Evolutionary conservation across 2,797 vertebrate species (phyloP), one percentile per base, ranked within the genome.

Genomic region (Tapera naevia): DNA sequence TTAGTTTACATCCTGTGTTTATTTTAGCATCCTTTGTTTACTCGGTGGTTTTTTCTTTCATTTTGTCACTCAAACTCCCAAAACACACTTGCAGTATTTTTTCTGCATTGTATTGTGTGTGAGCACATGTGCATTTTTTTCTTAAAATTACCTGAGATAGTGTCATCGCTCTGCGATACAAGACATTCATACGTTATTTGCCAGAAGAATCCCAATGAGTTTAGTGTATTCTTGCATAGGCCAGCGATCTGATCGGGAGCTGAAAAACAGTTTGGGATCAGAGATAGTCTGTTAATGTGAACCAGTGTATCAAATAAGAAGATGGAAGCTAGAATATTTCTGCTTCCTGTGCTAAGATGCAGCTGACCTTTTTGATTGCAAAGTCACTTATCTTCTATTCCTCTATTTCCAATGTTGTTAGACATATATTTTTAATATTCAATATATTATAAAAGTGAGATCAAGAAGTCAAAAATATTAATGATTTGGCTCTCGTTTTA

Each of bases 21-120:
- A 51, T 80, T 91, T 88, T 78, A 69, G 43, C 32, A 41, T 72
- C 30, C 15, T 83, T 91, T 95, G 70, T 96, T 88, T 96, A 72
- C 58, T 30, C 27, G 11, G 22, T 91, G 50, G 74, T 88, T 45
- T 6, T 93, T 89, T 93, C 35, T 86, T 81, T 82, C 60, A 46
- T 61, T 13, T 64, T 86, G 41, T 80, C 62, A 35, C 51, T 61
- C 7, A 7, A 11, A 79, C 71, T 83, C 23, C 64, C 72, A 62
- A 72, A 89, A 65, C 14, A 45, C 15, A 86, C 89, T 53, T 54
- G 32, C 24, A 32, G 17, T 76, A 25, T 82, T 90, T 81, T 81
- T 66, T 74, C 27, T 50, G 11, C 43, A 30, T 53, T 87, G 60
- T 57, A 23, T 61, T 74, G 28, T 71, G 11, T 62, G 16, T 56